Conservation (phyloP, 2,888 invertebrate genomes). For the Phalera bucephala region DNA sequence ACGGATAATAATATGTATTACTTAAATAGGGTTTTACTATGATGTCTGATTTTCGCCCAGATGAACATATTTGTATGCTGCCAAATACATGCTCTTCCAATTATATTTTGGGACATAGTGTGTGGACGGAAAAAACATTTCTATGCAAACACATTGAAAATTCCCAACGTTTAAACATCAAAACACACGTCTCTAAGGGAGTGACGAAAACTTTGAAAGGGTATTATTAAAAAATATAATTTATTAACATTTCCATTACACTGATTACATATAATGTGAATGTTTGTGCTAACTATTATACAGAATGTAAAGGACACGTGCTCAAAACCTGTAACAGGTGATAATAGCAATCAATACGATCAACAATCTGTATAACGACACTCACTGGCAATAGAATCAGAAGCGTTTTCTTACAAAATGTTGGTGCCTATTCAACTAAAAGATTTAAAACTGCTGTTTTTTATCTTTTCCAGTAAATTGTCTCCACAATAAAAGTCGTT, state of each 20-base stretch:
- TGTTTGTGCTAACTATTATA: too few relatives aligned
- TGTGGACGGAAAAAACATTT: conserved; percentile 38
- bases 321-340: too few relatives aligned
- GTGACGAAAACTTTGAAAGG: conserved; percentile 12
- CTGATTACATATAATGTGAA: conserved; percentile 1
- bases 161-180: conserved; percentile 13
- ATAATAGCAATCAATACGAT: too few relatives aligned
- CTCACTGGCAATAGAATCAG: too few relatives aligned
- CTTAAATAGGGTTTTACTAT: conserved; percentile 3
- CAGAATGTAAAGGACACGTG: too few relatives aligned
- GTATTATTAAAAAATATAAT: conserved; percentile 8
- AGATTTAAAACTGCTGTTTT: too few relatives aligned
- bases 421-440: too few relatives aligned
- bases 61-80: conserved; percentile 55
- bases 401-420: too few relatives aligned
- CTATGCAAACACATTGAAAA: conserved; percentile 28
- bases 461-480: too few relatives aligned
- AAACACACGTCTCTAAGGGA: conserved; percentile 5
- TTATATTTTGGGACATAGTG: conserved; percentile 41
- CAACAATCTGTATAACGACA: too few relatives aligned
- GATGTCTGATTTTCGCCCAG: conserved; percentile 49
- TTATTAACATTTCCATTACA: conserved; percentile 4
- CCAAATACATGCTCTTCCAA: conserved; percentile 57
- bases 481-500: too few relatives aligned
- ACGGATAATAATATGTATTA: too few relatives aligned